A percentile compares a stretch with the other conserved stretches of the same genome.
These are phyloP conservation scores for Bombyx mandarina DNA, from an alignment of 1,140 invertebrate genomes.

Conservation along the genomic window DNA sequence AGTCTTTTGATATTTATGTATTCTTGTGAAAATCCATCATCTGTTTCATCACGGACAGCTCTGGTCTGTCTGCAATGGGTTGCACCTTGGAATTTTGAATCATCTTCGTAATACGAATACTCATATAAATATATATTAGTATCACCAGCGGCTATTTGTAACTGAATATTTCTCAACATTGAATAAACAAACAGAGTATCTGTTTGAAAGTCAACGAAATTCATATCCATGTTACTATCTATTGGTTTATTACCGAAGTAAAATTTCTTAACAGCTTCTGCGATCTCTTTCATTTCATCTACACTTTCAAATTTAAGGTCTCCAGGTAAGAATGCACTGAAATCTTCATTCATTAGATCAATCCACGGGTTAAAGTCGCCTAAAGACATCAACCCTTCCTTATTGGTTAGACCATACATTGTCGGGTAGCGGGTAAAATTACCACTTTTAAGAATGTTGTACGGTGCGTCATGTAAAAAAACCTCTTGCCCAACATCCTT, in stretches of 20 bases:
- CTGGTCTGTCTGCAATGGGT: constrained; percentile 14
- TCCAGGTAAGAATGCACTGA: constrained; percentile 18
- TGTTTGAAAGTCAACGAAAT: constrained; percentile 18
- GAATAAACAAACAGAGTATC: constrained; percentile 17
- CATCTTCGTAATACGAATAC: constrained; percentile 16
- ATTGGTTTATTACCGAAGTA: constrained; percentile 17
- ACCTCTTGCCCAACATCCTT: constrained; percentile 6
- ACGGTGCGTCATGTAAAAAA: constrained; percentile 15
- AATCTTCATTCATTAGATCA: constrained; percentile 16
- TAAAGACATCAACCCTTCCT: constrained; percentile 16
- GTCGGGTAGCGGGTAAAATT: constrained; percentile 2
- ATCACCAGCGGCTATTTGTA: constrained; percentile 14
- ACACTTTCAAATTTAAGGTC: constrained; percentile 16
- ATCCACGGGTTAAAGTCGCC: constrained; percentile 5
- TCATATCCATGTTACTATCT: constrained; percentile 6
- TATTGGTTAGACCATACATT: constrained; percentile 10
- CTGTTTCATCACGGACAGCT: constrained; percentile 7
- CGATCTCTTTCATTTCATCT: constrained; percentile 14
- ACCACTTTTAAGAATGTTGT: constrained; percentile 4
- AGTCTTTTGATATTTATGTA: constrained; percentile 13
- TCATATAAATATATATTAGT: constrained; percentile 22
- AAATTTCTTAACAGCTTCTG: constrained; percentile 17
- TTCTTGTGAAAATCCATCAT: not conserved
- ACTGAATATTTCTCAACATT: constrained; percentile 6
- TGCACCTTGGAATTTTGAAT: constrained; percentile 11